phyloP scores from a whole-genome alignment of 35 echinoderm and acorn worm species.

The Chiridota heheva region DNA sequence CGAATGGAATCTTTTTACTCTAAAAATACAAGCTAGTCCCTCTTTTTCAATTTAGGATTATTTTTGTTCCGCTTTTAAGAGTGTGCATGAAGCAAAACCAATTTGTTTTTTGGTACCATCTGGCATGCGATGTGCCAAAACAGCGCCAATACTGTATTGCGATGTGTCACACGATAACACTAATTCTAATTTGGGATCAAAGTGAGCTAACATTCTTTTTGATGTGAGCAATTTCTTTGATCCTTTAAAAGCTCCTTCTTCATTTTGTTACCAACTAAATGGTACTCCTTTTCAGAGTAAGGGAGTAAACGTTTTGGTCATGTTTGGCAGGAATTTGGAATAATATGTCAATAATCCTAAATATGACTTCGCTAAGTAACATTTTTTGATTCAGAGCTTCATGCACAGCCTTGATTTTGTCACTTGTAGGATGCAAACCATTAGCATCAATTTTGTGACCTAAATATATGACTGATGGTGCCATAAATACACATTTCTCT shows the following conservation, averaged over 20 bases:
- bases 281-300: background rate
- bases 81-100: background rate
- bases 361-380: conserved; percentile 29
- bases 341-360: conserved; percentile 29
- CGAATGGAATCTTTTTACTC: conserved; percentile 11
- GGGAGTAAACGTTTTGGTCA: conserved; percentile 3
- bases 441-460: conserved; percentile 42
- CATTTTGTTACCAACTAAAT: conserved; percentile 4
- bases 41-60: conserved; percentile 25
- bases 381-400: conserved; percentile 28
- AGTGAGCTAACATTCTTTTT: background rate
- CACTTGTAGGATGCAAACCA: conserved; percentile 2
- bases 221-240: conserved; percentile 21
- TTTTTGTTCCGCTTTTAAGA: background rate
- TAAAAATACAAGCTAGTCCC: conserved; percentile 26
- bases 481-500: conserved; percentile 36
- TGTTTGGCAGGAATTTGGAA: conserved; percentile 20
- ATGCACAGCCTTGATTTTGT: conserved; percentile 22
- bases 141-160: conserved; percentile 20
- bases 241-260: background rate
- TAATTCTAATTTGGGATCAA: background rate
- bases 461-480: conserved; percentile 40
- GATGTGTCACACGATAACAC: conserved; percentile 10
- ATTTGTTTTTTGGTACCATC: conserved; percentile 1
- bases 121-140: conserved; percentile 18